Base-by-base conservation (phyloP, 2,888 invertebrate genomes). In the Caenorhabditis macrosperma region DNA sequence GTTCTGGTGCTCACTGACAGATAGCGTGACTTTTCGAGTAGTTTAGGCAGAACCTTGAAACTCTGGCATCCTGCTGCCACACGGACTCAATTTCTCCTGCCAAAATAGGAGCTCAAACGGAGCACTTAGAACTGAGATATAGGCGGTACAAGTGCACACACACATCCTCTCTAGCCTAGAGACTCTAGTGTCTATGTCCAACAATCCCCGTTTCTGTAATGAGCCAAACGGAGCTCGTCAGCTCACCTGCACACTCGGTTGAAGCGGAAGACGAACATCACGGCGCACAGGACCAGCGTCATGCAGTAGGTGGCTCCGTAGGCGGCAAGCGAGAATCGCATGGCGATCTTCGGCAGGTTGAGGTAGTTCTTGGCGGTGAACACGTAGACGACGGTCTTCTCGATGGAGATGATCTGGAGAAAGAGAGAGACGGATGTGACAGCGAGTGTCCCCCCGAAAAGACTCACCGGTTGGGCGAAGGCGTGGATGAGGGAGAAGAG, bases 361-460 rank as follows among this genome's bases (percentile, higher is more conserved):
- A 41, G 22, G 1, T n/a, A 26, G 28, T 26, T 28, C 2, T 6
- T n/a, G 7, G 44, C 9, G 38, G 59, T 17, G 60, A 69, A 69
- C 52, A 69, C 69, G 60, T 61, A 69, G n/a, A 69, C 30, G 12
- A 69, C 60, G 9, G 38, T 60, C 5, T 59, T 35, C 20, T 69
- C 60, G 52, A 69, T 60, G 30, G 60, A 52, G 41, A 69, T 60
- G 6, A 60, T 60, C 69, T 69, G 68, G 24, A 59, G 50, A 22
- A n/a, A 0, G 10, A 22, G 17, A 33, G 33, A 20, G 22, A 20
- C 35, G 17, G 15, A 57, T 35, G 0, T 0, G 9, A 10, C 22
- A 10, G 20, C 3, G 5, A 26, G 28, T 12, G 15, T 2, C n/a
- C 24, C n/a, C n/a, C n/a, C n/a, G n/a, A n/a, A n/a, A n/a, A 30